A percentile compares a stretch with the other conserved stretches of the same genome.
These are phyloP conservation scores for Melitaea athalia DNA, from an alignment of 2,888 invertebrate genomes.

Conservation along the genomic window DNA sequence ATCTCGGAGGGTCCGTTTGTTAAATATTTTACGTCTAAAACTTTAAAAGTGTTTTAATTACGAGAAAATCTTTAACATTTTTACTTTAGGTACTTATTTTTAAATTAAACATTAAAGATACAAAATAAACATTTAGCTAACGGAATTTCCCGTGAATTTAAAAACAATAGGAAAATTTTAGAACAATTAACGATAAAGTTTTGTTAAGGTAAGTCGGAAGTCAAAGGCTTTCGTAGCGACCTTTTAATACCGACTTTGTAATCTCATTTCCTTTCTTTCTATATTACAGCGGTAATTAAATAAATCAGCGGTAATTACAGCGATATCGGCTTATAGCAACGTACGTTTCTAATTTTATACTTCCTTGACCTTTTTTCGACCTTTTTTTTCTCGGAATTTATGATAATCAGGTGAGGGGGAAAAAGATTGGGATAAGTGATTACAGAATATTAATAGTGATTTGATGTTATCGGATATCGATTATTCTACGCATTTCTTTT, in stretches of 20 bases:
- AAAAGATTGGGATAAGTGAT: not conserved
- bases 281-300: constrained; percentile 35
- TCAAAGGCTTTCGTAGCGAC: constrained; percentile 24
- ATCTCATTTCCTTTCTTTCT: constrained; percentile 37
- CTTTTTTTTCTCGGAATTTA: not conserved
- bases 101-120: no score
- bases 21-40: no score
- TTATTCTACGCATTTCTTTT: not conserved
- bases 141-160: not conserved
- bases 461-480: not conserved
- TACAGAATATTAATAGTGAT: constrained; percentile 1
- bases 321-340: constrained; percentile 20
- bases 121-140: not conserved
- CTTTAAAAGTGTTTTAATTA: no score
- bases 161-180: constrained; percentile 30
- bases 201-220: constrained; percentile 29
- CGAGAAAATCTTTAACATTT: no score
- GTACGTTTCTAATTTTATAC: constrained; percentile 20
- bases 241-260: constrained; percentile 33
- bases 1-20: no score
- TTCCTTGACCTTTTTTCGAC: constrained; percentile 24
- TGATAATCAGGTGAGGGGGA: not conserved
- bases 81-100: no score
- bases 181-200: constrained; percentile 34
- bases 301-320: constrained; percentile 34